A percentile compares a stretch with the other conserved stretches of the same genome.
Evolutionary conservation across 2,797 vertebrate genomes (phyloP).

Genomic region (Gallinago nigripennis): DNA sequence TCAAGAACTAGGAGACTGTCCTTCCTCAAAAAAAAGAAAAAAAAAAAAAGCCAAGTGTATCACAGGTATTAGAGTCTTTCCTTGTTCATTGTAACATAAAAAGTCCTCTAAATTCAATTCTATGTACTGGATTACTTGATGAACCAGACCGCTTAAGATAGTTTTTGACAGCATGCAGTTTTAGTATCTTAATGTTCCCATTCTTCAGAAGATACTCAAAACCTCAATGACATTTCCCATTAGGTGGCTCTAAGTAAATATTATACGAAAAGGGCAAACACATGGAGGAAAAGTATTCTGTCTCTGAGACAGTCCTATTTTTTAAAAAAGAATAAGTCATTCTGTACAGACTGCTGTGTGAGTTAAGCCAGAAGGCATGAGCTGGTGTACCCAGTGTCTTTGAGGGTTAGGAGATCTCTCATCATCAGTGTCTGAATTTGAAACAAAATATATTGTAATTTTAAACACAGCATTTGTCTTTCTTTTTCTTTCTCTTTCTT

Average conservation of each 20-base stretch:
- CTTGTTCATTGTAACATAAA: slow-evolving; percentile 61
- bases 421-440: background rate
- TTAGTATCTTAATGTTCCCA: slow-evolving; percentile 65
- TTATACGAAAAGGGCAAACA: slow-evolving; percentile 68
- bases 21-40: background rate
- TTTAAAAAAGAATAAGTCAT: slow-evolving; percentile 32
- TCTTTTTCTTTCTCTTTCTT: too few species aligned
- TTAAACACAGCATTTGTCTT: background rate
- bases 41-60: slow-evolving; percentile 27
- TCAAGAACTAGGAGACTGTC: slow-evolving; percentile 70
- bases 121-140: slow-evolving; percentile 70
- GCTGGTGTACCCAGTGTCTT: background rate
- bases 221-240: slow-evolving; percentile 72
- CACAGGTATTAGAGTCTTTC: slow-evolving; percentile 65
- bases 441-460: background rate
- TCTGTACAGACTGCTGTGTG: background rate
- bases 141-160: slow-evolving; percentile 69
- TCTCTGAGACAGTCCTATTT: slow-evolving; percentile 14
- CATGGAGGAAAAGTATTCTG: slow-evolving; percentile 48
- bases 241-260: slow-evolving; percentile 73
- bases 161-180: slow-evolving; percentile 73
- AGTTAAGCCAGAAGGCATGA: background rate
- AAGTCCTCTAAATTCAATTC: slow-evolving; percentile 71
- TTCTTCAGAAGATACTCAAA: slow-evolving; percentile 71
- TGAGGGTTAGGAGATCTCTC: background rate